Evolutionary conservation across 2,113 vertebrate species (phyloP).

Genomic region (Pyxicephalus adspersus): DNA sequence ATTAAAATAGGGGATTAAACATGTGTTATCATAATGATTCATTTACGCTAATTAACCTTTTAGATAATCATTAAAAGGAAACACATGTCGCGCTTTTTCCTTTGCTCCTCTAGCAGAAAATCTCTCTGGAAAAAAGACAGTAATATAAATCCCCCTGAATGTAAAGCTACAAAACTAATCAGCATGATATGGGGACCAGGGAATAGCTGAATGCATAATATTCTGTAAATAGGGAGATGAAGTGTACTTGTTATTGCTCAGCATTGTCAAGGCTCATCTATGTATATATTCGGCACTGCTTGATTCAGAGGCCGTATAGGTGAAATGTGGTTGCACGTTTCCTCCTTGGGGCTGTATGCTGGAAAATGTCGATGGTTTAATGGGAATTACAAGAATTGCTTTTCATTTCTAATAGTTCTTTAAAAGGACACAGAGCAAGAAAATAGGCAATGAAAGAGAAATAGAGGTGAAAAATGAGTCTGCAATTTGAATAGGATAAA

Average conservation of each 20-base stretch:
- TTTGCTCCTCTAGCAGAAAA: slow-evolving; percentile 2
- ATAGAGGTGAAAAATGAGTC: too few species aligned
- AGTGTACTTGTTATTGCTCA: slow-evolving; percentile 13
- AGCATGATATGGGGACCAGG: slow-evolving; percentile 9
- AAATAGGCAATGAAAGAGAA: too few species aligned
- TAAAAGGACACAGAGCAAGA: too few species aligned
- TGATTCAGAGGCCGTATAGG: not conserved
- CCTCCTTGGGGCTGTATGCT: not conserved
- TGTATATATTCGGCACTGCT: not conserved
- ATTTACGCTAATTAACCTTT: slow-evolving; percentile 30
- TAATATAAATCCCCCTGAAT: slow-evolving; percentile 29
- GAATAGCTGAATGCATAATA: slow-evolving; percentile 48
- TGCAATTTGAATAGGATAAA: too few species aligned
- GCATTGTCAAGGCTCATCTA: slow-evolving; percentile 27
- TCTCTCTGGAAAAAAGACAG: not conserved
- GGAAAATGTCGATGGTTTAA: not conserved
- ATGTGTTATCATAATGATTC: slow-evolving; percentile 5
- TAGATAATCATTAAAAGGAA: slow-evolving; percentile 2
- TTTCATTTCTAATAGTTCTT: too few species aligned
- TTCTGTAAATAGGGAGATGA: slow-evolving; percentile 7
- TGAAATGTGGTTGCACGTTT: slow-evolving; percentile 6
- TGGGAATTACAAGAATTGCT: too few species aligned
- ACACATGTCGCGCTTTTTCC: slow-evolving; percentile 20
- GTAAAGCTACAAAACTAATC: slow-evolving; percentile 32
- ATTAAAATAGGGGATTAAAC: slow-evolving; percentile 5